Base-by-base conservation (phyloP, 2,113 vertebrate genomes). In the Reinhardtius hippoglossoides region DNA sequence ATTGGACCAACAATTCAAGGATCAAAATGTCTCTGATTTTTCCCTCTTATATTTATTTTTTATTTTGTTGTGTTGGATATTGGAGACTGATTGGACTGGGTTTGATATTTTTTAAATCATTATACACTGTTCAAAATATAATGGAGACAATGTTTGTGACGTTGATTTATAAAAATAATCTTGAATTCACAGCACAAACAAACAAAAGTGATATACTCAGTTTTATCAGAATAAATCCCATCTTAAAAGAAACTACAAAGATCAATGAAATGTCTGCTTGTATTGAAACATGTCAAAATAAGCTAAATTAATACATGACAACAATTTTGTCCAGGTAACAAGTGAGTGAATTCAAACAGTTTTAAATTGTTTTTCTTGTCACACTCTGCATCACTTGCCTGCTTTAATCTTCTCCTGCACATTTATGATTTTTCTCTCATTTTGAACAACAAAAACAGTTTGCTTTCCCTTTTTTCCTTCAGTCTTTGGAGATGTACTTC, bases 371-470 rank as follows among this genome's bases (percentile, higher is more conserved):
- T 20, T 23, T 24, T 54, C 50, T 54, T 56, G 18, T 81, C 24
- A 54, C 40, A 72, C 13, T 31, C 31, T 48, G 3, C n/a, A 48
- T 63, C 12, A 86, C 67, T 74, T 82, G 7, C 72, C 70, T 67
- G 10, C 12, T 57, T 80, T 76, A 48, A 55, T 9, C 46, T 71
- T 87, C 13, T 50, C 78, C n/a, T 76, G 26, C 18, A 74, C 58
- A n/a, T 78, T 74, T 57, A 74, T 67, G 26, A 79, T 55, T 18
- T 75, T 73, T 0, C 31, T 70, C 20, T 82, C 71, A 35, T 82
- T 82, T 50, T 83, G 61, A 66, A 89, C 71, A 71, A 59, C 63
- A 74, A 74, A 91, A 78, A 86, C 14, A 0, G 24, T 68, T 74
- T 71, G 57, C 21, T 88, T 86, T n/a, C 6, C 56, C 8, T 1